These are phyloP conservation scores for Rotaria magnacalcarata DNA, from an alignment of 2,888 invertebrate species.

Conservation along the genomic window DNA sequence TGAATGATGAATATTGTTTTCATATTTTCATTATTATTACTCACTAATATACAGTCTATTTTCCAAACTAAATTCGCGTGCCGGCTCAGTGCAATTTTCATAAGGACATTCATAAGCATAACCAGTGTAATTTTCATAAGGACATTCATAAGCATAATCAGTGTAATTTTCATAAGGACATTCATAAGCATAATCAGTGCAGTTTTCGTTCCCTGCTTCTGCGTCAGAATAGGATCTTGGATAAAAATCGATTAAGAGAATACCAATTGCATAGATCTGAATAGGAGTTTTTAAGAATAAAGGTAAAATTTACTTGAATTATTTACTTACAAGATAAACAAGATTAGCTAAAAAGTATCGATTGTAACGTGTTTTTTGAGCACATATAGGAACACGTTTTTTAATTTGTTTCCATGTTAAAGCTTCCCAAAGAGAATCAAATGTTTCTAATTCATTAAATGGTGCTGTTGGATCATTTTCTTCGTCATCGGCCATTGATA, in stretches of 20 bases:
- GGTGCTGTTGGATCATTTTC: conserved; percentile 34
- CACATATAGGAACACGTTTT: conserved; percentile 15
- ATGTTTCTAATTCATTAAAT: conserved; percentile 11
- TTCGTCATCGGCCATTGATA: background rate
- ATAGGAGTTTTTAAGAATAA: background rate
- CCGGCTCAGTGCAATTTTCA: too few relatives aligned
- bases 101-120: too few relatives aligned
- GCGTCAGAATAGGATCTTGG: background rate
- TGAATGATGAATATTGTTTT: background rate
- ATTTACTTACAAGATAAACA: background rate
- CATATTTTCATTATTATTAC: background rate
- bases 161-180: too few relatives aligned
- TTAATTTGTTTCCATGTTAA: conserved; percentile 21
- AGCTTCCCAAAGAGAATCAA: background rate
- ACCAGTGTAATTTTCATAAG: too few relatives aligned
- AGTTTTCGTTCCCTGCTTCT: rapidly evolving
- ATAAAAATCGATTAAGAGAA: background rate
- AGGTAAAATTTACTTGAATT: background rate
- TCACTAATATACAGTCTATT: background rate
- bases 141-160: too few relatives aligned
- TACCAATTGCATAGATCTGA: conserved; percentile 1
- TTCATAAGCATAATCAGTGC: background rate
- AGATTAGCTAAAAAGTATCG: conserved; percentile 7
- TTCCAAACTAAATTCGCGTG: background rate
- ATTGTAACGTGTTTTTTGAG: background rate